Conservation (phyloP, 2,113 vertebrate genomes). For the Salvelinus sp. region DNA sequence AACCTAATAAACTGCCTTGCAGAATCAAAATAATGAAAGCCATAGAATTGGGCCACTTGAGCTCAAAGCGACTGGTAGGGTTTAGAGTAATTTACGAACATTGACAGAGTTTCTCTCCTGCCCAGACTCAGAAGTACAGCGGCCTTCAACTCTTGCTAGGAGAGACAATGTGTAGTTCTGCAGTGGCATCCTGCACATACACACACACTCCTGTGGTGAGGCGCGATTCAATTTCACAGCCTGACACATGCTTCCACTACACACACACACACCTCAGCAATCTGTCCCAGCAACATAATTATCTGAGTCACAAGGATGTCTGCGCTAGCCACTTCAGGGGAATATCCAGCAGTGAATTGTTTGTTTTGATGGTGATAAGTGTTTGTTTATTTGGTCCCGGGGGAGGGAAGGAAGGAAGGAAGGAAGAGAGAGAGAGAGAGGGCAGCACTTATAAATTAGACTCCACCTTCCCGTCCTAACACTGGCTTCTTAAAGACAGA, state of each 20-base stretch:
- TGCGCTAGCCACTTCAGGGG: slow-evolving; percentile 3
- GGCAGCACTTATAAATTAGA: neutral
- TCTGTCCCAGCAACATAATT: slow-evolving; percentile 9
- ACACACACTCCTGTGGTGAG: slow-evolving; percentile 4
- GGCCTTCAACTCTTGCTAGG: slow-evolving; percentile 26
- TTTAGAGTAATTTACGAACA: neutral
- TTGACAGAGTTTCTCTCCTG: neutral
- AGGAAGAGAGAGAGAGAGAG: neutral
- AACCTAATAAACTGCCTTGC: no score
- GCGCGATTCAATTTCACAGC: slow-evolving; percentile 54
- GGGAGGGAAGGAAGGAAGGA: no score
- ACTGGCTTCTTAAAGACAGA: neutral
- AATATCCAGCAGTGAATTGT: slow-evolving; percentile 15
- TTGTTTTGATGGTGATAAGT: slow-evolving; percentile 30
- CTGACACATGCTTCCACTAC: slow-evolving; percentile 18
- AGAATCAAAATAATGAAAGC: neutral
- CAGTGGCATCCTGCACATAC: slow-evolving; percentile 31
- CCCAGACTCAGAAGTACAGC: slow-evolving; percentile 30
- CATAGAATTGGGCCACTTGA: neutral
- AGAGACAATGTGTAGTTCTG: slow-evolving; percentile 3
- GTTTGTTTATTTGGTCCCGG: slow-evolving; percentile 15
- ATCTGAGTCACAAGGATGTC: slow-evolving; percentile 9
- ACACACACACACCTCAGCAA: slow-evolving; percentile 15
- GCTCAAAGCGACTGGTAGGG: neutral
- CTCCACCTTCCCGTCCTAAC: neutral